A percentile compares a stretch with the other conserved stretches of the same genome.
Conservation (phyloP, 2,797 vertebrate species). For the Periparus ater region DNA sequence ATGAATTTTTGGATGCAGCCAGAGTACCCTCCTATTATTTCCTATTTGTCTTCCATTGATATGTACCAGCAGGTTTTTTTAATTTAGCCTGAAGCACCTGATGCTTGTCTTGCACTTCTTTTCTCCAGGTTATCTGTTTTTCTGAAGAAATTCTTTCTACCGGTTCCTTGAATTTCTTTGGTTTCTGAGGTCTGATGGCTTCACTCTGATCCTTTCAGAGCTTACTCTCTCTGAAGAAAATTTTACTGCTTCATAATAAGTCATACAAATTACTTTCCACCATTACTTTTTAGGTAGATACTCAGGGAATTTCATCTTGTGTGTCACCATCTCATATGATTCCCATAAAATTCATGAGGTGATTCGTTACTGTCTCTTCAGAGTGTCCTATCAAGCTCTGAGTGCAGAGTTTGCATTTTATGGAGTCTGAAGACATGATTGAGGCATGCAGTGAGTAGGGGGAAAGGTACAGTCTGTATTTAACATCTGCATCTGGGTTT, state of each 20-base stretch:
- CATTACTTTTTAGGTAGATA: background rate
- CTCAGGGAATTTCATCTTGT: background rate
- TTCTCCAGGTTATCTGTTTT: background rate
- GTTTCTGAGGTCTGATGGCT: background rate
- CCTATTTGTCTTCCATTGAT: background rate
- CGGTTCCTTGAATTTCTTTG: background rate
- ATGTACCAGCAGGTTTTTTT: background rate
- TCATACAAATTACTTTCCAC: background rate
- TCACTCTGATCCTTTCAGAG: background rate
- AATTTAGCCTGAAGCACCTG: background rate
- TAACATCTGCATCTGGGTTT: background rate
- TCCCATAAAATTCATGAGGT: background rate
- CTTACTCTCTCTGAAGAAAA: background rate
- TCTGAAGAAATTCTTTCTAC: background rate
- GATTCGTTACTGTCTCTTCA: background rate
- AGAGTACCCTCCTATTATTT: background rate
- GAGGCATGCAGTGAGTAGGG: background rate
- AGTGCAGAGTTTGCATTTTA: background rate
- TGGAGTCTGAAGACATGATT: background rate
- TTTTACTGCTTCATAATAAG: background rate
- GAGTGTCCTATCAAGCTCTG: rapidly evolving
- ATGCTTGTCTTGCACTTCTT: background rate
- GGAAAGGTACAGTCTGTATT: background rate
- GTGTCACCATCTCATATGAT: background rate
- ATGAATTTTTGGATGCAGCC: background rate